These are phyloP conservation scores for Erebia epiphron DNA, from an alignment of 2,888 invertebrate species.

Conservation along the genomic window DNA sequence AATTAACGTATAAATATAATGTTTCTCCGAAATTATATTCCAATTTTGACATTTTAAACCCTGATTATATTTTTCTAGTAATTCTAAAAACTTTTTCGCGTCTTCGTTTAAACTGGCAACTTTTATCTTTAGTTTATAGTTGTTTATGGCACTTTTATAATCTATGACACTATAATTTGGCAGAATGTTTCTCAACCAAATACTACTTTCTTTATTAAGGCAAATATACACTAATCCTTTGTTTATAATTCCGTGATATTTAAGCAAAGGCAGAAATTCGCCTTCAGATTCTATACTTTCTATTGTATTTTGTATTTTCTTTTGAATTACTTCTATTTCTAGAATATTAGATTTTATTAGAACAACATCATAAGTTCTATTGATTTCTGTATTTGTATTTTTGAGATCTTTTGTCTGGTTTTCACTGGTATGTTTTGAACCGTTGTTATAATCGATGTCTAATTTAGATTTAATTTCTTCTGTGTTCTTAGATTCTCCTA, in stretches of 20 bases:
- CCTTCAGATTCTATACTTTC: slow-evolving; percentile 42
- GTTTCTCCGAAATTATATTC: slow-evolving; percentile 40
- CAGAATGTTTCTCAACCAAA: slow-evolving; percentile 45
- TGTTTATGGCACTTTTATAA: slow-evolving; percentile 23
- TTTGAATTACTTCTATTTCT: slow-evolving; percentile 8
- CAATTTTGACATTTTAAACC: slow-evolving; percentile 54
- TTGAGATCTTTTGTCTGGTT: neutral
- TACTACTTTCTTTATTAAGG: slow-evolving; percentile 48
- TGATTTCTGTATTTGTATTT: neutral
- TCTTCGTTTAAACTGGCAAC: slow-evolving; percentile 44
- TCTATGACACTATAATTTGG: slow-evolving; percentile 39
- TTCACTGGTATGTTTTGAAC: neutral
- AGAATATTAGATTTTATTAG: slow-evolving; percentile 1
- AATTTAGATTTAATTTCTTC: neutral
- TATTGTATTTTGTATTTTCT: slow-evolving; percentile 46
- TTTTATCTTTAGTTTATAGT: slow-evolving; percentile 48
- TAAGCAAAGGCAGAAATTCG: slow-evolving; percentile 49
- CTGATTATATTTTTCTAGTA: slow-evolving; percentile 54
- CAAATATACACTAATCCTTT: slow-evolving; percentile 58
- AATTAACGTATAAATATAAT: slow-evolving; percentile 35
- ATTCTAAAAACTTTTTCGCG: slow-evolving; percentile 47
- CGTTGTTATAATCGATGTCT: neutral
- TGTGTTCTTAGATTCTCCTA: neutral
- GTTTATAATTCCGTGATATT: slow-evolving; percentile 59
- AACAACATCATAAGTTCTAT: slow-evolving; percentile 2